These are phyloP conservation scores for Carcharodon carcharias DNA, from an alignment of 2,797 vertebrate species.

Conservation along the genomic window DNA sequence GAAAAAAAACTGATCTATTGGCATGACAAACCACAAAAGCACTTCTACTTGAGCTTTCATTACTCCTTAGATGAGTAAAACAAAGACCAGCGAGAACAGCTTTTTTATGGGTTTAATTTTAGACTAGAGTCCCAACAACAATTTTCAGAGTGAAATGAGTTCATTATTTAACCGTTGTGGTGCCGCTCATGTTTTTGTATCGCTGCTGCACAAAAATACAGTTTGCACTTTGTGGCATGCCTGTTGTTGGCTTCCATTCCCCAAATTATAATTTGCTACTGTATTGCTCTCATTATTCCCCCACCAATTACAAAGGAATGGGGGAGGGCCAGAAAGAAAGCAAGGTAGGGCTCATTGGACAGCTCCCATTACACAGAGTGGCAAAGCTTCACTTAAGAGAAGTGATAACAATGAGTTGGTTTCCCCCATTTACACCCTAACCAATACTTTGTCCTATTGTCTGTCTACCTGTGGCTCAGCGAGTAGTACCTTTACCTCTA, in stretches of 20 bases:
- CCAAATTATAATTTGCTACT: neutral
- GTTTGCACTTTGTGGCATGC: neutral
- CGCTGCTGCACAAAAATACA: neutral
- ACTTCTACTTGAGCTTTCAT: neutral
- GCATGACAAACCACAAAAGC: neutral
- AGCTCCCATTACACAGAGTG: neutral
- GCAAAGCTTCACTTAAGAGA: neutral
- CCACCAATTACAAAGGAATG: neutral
- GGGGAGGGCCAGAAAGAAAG: neutral
- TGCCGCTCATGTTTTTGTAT: neutral
- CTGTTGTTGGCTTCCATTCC: no score
- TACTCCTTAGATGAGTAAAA: constrained; percentile 29
- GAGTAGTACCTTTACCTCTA: neutral
- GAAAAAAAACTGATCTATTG: neutral
- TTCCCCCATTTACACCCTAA: neutral
- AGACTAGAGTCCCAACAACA: neutral
- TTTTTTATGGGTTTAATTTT: neutral
- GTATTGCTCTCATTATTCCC: no score
- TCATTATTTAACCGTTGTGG: neutral
- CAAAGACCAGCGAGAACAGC: neutral
- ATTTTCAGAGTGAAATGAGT: neutral
- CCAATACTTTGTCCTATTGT: no score
- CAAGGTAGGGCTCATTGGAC: neutral
- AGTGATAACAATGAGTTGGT: neutral
- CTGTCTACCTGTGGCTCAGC: neutral